Conservation (phyloP, 2,797 vertebrate species). For the Galago senegalensis region DNA sequence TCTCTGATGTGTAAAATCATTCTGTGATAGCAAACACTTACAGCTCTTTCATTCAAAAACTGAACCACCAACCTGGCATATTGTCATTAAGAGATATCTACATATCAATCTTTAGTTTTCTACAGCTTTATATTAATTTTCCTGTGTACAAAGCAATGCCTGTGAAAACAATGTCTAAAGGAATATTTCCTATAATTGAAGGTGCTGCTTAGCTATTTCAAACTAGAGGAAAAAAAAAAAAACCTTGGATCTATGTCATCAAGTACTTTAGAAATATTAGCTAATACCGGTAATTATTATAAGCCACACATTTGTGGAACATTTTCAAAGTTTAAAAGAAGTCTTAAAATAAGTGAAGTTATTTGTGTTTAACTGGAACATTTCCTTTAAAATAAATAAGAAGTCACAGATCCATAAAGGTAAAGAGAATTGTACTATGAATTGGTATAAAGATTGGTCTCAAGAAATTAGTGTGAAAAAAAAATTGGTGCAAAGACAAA, state of each 20-base stretch:
- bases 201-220: not conserved
- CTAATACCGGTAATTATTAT: too few relatives aligned
- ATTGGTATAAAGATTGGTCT: not conserved
- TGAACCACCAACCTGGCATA: not conserved
- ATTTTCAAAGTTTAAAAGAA: slow-evolving; percentile 49
- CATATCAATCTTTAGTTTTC: not conserved
- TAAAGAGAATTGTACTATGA: not conserved
- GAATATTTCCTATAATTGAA: not conserved
- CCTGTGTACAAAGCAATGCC: not conserved
- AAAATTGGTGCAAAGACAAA: not conserved
- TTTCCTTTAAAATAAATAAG: slow-evolving; percentile 48
- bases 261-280: not conserved
- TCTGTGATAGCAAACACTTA: not conserved
- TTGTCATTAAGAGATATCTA: not conserved
- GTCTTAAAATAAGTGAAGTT: not conserved
- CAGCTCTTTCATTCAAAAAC: not conserved
- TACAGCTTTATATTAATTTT: not conserved
- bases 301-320: too few relatives aligned
- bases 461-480: not conserved
- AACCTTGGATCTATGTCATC: not conserved
- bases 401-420: not conserved
- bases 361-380: not conserved
- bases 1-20: slow-evolving; percentile 9
- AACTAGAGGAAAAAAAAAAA: slow-evolving; percentile 17
- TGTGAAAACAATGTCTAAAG: not conserved